Evolutionary conservation across 1,140 invertebrate genomes (phyloP), one percentile per base, ranked within the genome.

Genomic region (Amyelois transitella): DNA sequence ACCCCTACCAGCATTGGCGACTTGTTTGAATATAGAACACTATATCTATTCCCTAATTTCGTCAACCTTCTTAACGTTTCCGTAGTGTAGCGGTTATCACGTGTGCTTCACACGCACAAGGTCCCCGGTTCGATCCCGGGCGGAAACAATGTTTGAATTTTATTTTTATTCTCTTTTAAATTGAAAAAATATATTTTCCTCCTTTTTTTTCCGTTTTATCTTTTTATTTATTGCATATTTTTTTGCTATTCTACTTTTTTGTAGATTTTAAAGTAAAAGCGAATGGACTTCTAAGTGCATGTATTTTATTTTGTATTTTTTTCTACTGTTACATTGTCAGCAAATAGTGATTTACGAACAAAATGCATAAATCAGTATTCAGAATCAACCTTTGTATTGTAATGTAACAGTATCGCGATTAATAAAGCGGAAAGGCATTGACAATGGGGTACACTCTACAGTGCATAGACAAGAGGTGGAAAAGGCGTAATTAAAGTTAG

Each of bases 401-500:
- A 38, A 38, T 57, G 24, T 69, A 61, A 64, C 59, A 68, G 60
- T 54, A 71, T 63, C 57, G 58, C 57, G 66, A 71, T 72, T 14
- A 73, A 76, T 67, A 59, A 69, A 51, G 61, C 73, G 67, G 70
- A 73, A 73, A 64, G 60, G 62, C 65, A 61, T 66, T 69, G 64
- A 70, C 72, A 76, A 73, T 76, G 70, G 67, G 56, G 63, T 62
- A 51, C 51, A n/a, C n/a, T n/a, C n/a, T n/a, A n/a, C 32, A 38
- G 32, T 38, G n/a, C n/a, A n/a, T n/a, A 60, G 66, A 67, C 65
- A 65, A 65, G 54, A 66, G 60, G 51, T 64, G 55, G 66, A 66
- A 66, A 69, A 64, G 49, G 67, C 53, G 63, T 75, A 72, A 75
- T 72, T 72, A 72, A 72, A 64, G 53, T 68, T 75, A 75, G 72